Conservation (phyloP, 2,797 vertebrate genomes). For the Telmatherina bonti region DNA sequence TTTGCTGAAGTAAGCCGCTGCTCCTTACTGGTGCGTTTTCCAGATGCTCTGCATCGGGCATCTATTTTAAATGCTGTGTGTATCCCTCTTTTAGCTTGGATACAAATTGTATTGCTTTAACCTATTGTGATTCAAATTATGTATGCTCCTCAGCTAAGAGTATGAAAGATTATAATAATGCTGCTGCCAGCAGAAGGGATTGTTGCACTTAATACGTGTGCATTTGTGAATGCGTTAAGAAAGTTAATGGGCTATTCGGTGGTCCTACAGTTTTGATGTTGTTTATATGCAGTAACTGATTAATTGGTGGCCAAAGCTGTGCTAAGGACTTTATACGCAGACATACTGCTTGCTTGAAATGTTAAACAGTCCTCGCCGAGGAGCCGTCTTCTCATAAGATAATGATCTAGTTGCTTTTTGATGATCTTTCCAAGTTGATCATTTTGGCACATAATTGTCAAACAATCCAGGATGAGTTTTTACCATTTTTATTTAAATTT, state of each 20-base stretch:
- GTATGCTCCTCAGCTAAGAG: constrained; percentile 61
- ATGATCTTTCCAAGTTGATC: constrained; percentile 48
- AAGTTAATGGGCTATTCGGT: constrained; percentile 65
- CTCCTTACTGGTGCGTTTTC: constrained; percentile 14
- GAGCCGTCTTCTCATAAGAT: constrained; percentile 43
- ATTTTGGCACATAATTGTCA: constrained; percentile 43
- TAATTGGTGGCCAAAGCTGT: constrained; percentile 57
- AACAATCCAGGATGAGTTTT: constrained; percentile 30
- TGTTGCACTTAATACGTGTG: constrained; percentile 50
- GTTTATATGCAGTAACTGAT: constrained; percentile 64
- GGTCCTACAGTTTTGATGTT: constrained; percentile 62
- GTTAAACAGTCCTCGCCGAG: constrained; percentile 48
- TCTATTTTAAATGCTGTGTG: constrained; percentile 44
- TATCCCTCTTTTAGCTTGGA: constrained; percentile 37
- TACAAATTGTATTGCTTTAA: constrained; percentile 67
- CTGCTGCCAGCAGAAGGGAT: constrained; percentile 62
- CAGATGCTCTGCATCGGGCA: constrained; percentile 15
- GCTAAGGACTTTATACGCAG: constrained; percentile 25
- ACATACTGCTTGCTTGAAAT: constrained; percentile 48
- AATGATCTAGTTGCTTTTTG: constrained; percentile 40
- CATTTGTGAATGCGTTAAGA: constrained; percentile 25
- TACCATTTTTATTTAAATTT: neutral
- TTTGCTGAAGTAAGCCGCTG: constrained; percentile 43
- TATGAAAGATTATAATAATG: constrained; percentile 65
- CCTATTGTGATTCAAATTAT: constrained; percentile 74